Conservation (phyloP, 2,797 vertebrate genomes). For the Siniperca scherzeri region DNA sequence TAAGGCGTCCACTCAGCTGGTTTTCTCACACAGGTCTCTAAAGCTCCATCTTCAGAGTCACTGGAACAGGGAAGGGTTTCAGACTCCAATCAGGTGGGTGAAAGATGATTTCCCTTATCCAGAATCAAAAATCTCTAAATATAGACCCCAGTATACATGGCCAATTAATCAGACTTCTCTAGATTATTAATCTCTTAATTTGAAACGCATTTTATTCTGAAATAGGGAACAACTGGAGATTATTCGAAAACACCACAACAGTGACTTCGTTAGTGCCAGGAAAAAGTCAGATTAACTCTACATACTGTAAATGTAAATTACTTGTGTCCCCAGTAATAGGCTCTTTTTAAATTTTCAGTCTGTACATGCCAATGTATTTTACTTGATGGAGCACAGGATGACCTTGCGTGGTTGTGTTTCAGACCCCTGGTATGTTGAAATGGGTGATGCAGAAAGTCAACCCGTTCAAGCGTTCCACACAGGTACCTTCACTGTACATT, state of each 20-base stretch:
- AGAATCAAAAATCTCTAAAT: neutral
- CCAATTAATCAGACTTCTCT: neutral
- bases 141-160: neutral
- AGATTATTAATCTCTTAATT: neutral
- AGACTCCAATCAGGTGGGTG: slow-evolving; percentile 61
- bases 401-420: slow-evolving; percentile 26
- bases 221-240: neutral
- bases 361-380: neutral
- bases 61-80: slow-evolving; percentile 28
- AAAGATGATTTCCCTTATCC: neutral
- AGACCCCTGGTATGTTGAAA: slow-evolving; percentile 66
- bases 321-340: neutral
- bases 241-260: neutral
- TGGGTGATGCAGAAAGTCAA: slow-evolving; percentile 76
- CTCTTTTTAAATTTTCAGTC: no score
- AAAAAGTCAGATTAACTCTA: no score
- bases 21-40: slow-evolving; percentile 52
- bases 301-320: neutral
- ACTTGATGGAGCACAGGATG: neutral
- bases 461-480: slow-evolving; percentile 69
- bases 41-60: slow-evolving; percentile 50
- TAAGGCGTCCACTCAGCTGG: neutral
- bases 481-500: slow-evolving; percentile 39
- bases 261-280: no score
- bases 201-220: neutral